A percentile compares a stretch with the other conserved stretches of the same genome.
Evolutionary conservation across 2,888 invertebrate species (phyloP).

Genomic region (Cybosia mesomella): DNA sequence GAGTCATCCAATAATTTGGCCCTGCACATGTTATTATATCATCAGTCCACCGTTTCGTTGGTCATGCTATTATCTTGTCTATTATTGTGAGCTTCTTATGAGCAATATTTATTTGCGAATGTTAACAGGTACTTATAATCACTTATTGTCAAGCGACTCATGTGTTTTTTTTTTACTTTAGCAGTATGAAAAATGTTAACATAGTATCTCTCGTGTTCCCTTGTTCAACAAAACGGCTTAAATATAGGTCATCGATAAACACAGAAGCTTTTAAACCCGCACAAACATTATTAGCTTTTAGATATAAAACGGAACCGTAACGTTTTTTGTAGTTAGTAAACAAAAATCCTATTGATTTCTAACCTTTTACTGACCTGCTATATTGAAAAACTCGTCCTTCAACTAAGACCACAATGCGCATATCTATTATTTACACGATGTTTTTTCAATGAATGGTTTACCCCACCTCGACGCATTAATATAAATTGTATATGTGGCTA

Average conservation of each 20-base stretch:
- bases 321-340: slow-evolving; percentile 38
- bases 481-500: not conserved
- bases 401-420: not conserved
- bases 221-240: not conserved
- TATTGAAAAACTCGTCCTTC: slow-evolving; percentile 13
- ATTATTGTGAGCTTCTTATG: no score
- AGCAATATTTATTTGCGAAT: not conserved
- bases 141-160: no score
- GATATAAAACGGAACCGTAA: slow-evolving; percentile 21
- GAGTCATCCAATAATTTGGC: no score
- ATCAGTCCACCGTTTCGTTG: no score
- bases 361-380: slow-evolving; percentile 28
- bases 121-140: no score
- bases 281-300: slow-evolving; percentile 11
- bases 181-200: not conserved
- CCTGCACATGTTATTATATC: no score
- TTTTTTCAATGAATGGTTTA: not conserved
- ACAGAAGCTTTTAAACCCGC: slow-evolving; percentile 13
- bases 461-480: not conserved
- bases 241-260: slow-evolving; percentile 2
- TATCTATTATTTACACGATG: not conserved
- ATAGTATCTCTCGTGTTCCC: not conserved
- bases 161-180: not conserved
- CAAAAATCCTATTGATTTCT: slow-evolving; percentile 30
- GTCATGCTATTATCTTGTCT: no score